phyloP scores from a whole-genome alignment of 2,113 vertebrate genomes.

The Coracopsis vasa region DNA sequence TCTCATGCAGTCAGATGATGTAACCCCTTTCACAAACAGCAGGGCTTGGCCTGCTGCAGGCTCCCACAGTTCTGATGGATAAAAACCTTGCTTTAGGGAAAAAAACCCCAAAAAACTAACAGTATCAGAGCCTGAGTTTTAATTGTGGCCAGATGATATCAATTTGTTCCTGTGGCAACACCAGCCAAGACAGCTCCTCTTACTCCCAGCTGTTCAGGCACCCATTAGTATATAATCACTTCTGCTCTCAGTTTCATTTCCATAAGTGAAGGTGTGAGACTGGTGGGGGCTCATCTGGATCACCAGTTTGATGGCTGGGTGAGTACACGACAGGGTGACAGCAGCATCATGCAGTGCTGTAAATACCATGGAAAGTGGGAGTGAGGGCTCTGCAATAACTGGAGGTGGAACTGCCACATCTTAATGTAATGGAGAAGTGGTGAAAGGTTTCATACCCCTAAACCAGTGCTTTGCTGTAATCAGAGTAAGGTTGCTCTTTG shows the following conservation, averaged over 20 bases:
- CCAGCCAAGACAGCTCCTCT: neutral
- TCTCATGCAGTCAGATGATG: neutral
- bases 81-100: neutral
- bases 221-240: neutral
- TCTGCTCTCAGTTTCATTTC: fast-evolving
- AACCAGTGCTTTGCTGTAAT: neutral
- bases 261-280: fast-evolving
- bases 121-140: neutral
- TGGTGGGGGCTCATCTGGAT: fast-evolving
- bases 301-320: neutral
- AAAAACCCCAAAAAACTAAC: neutral
- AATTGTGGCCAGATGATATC: neutral
- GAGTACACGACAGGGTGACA: fast-evolving
- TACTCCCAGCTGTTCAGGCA: neutral
- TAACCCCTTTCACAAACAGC: neutral
- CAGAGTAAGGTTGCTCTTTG: neutral
- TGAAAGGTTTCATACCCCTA: neutral
- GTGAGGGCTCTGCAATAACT: neutral
- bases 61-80: neutral
- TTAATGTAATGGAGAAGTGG: neutral
- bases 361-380: neutral
- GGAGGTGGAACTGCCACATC: neutral
- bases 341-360: fast-evolving
- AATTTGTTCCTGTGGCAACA: neutral
- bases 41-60: neutral